These are phyloP conservation scores for Sinohyriopsis cumingii DNA, from an alignment of 2,888 invertebrate genomes.

Conservation along the genomic window DNA sequence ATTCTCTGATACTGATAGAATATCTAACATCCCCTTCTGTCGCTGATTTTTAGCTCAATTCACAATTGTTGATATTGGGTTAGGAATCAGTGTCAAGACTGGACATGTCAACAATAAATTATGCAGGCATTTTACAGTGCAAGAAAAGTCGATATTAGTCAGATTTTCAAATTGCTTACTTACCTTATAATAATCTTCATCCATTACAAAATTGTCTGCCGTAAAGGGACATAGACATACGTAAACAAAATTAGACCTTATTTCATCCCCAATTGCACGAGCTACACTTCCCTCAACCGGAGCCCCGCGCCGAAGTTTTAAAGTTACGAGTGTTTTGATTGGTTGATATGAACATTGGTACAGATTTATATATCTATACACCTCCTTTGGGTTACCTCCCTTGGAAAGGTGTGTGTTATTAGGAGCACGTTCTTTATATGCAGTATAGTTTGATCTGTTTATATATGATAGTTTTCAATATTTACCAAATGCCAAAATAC, in stretches of 20 bases:
- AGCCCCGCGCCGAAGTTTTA: slow-evolving; percentile 23
- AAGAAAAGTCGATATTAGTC: too few species aligned
- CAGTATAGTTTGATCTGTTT: too few species aligned
- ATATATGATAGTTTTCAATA: too few species aligned
- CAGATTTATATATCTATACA: not conserved
- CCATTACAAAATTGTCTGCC: not conserved
- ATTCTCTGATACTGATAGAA: too few species aligned
- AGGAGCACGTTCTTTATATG: not conserved
- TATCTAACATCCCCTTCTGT: too few species aligned
- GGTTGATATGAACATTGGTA: slow-evolving; percentile 12
- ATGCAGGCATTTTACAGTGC: too few species aligned
- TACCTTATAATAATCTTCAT: slow-evolving; percentile 7
- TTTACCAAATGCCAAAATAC: too few species aligned
- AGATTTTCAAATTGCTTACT: not conserved
- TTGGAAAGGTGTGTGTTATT: not conserved
- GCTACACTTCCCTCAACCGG: slow-evolving; percentile 5
- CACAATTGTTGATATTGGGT: too few species aligned
- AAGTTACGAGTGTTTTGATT: slow-evolving; percentile 18
- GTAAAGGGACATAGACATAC: not conserved
- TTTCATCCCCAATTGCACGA: not conserved
- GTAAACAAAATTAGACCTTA: not conserved
- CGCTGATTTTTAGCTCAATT: too few species aligned
- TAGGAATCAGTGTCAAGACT: too few species aligned
- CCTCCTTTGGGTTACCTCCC: not conserved
- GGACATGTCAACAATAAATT: too few species aligned